These are phyloP conservation scores for Spodoptera frugiperda DNA, from an alignment of 1,140 invertebrate genomes.

Conservation along the genomic window DNA sequence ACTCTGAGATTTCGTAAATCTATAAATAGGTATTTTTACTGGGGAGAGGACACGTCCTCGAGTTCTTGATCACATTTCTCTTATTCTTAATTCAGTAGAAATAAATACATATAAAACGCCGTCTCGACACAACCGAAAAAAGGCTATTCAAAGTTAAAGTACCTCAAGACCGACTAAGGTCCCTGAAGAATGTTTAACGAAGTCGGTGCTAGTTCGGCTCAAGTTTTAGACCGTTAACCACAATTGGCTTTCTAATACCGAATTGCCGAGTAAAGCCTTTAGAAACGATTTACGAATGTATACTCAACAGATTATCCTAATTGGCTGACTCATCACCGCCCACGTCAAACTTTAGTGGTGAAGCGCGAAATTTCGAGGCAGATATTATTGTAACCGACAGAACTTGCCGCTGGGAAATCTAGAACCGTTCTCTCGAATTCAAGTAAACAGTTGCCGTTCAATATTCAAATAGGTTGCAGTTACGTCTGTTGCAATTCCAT, in stretches of 20 bases:
- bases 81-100: neutral
- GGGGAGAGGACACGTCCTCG: neutral
- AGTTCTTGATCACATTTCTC: neutral
- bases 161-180: neutral
- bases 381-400: constrained; percentile 19
- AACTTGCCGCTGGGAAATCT: constrained; percentile 1
- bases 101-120: too few species aligned
- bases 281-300: constrained; percentile 6
- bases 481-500: constrained; percentile 6
- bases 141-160: neutral
- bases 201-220: neutral
- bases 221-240: constrained; percentile 11
- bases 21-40: constrained; percentile 15
- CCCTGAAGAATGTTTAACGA: constrained; percentile 6
- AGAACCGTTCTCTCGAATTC: constrained; percentile 24
- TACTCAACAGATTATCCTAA: constrained; percentile 40
- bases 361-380: constrained; percentile 8
- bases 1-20: constrained; percentile 18
- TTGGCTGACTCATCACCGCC: constrained; percentile 31
- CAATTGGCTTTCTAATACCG: constrained; percentile 5
- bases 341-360: constrained; percentile 28
- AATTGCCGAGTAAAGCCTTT: constrained; percentile 19
- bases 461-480: constrained; percentile 40
- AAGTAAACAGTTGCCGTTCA: constrained; percentile 6
- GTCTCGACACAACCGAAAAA: neutral